phyloP scores from a whole-genome alignment of 2,888 invertebrate species.

The Harmothoe impar region DNA sequence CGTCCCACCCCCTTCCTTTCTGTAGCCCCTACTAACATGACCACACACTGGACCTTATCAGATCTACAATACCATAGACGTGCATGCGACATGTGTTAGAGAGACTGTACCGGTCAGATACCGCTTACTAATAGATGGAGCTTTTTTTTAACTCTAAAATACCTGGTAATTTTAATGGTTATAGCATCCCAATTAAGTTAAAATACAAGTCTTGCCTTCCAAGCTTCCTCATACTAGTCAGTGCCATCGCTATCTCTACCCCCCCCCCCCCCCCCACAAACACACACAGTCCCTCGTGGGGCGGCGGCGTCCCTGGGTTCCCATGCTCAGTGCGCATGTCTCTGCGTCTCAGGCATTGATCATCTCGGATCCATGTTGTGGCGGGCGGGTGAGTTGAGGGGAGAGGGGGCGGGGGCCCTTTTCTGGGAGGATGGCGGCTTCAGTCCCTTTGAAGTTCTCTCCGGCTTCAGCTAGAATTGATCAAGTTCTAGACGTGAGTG shows the following conservation, averaged over 20 bases:
- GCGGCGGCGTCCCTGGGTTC: not conserved
- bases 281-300: not conserved
- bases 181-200: too few species aligned
- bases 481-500: constrained; percentile 17
- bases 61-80: not conserved
- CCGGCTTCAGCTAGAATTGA: constrained; percentile 11
- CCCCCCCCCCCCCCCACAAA: not conserved
- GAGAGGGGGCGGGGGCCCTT: not conserved
- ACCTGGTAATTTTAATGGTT: too few species aligned
- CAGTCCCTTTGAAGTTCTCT: constrained; percentile 26
- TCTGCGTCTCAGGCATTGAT: not conserved
- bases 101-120: too few species aligned
- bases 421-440: not conserved
- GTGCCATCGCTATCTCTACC: not conserved
- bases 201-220: too few species aligned
- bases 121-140: too few species aligned
- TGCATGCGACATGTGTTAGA: not conserved
- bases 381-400: not conserved
- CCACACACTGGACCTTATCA: not conserved
- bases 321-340: constrained; percentile 35
- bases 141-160: too few species aligned
- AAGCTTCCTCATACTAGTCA: too few species aligned
- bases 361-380: not conserved
- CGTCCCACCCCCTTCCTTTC: not conserved
- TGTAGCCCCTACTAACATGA: not conserved